These are phyloP conservation scores for Danionella dracula DNA, from an alignment of 2,797 vertebrate genomes.

Conservation along the genomic window DNA sequence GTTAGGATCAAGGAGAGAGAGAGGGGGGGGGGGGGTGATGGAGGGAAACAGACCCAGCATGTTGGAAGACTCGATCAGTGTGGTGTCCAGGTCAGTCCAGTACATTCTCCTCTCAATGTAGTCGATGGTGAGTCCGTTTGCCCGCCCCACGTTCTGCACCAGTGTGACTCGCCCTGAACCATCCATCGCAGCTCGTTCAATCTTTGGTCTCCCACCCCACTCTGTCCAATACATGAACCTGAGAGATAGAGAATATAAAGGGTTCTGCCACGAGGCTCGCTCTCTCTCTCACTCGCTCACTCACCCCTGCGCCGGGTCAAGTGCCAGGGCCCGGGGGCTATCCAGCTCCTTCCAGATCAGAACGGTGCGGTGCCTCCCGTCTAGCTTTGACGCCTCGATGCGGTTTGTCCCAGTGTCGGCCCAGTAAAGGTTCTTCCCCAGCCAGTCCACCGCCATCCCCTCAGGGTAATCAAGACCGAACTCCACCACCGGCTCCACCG, in stretches of 20 bases:
- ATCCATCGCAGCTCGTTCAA: slow-evolving; percentile 95
- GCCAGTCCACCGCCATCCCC: slow-evolving; percentile 97
- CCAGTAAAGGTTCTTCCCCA: slow-evolving; percentile 98
- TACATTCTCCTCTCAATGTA: slow-evolving; percentile 92
- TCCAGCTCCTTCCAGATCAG: slow-evolving; percentile 97
- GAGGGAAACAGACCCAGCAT: slow-evolving; percentile 74
- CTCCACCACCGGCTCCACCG: slow-evolving; percentile 91
- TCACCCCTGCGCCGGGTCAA: slow-evolving; percentile 93
- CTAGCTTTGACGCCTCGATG: slow-evolving; percentile 93
- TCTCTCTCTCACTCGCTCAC: too few relatives aligned
- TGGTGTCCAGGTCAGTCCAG: slow-evolving; percentile 96
- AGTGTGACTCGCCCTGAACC: slow-evolving; percentile 85
- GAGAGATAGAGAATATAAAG: background rate
- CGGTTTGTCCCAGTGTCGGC: slow-evolving; percentile 95
- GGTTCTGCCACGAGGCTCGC: too few relatives aligned
- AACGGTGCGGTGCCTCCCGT: slow-evolving; percentile 92
- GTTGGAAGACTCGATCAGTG: slow-evolving; percentile 94
- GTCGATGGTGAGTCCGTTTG: slow-evolving; percentile 95
- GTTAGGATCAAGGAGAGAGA: too few relatives aligned
- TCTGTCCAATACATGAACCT: slow-evolving; percentile 99
- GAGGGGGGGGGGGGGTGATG: too few relatives aligned
- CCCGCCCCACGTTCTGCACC: slow-evolving; percentile 90
- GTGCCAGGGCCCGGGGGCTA: slow-evolving; percentile 86
- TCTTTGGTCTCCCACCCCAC: slow-evolving; percentile 96
- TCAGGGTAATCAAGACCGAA: slow-evolving; percentile 96